Percentiles rank a stretch among this genome's conserved stretches.
Conservation (phyloP, 2,113 vertebrate species). For the Sialia sialis region DNA sequence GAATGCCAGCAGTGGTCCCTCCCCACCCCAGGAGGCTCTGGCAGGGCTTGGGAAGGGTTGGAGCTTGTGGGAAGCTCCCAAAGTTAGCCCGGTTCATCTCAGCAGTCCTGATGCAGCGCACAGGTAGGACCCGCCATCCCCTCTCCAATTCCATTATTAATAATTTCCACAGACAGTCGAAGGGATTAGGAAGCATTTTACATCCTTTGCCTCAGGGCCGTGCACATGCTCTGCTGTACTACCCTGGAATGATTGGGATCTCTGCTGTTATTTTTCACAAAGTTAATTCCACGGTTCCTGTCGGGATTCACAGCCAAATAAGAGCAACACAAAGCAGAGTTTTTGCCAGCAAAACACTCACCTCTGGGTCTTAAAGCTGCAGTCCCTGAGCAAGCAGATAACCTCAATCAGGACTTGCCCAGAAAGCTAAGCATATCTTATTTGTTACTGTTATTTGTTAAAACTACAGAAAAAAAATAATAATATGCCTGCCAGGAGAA, state of each 20-base stretch:
- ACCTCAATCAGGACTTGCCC: neutral
- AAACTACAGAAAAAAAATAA: neutral
- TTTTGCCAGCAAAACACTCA: neutral
- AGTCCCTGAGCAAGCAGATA: neutral
- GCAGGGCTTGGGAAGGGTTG: neutral
- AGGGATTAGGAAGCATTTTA: neutral
- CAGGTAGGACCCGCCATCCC: neutral
- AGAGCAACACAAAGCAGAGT: neutral
- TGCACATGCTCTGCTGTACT: neutral
- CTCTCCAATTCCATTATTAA: neutral
- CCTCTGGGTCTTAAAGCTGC: neutral
- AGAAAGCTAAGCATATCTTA: neutral
- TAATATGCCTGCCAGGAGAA: neutral
- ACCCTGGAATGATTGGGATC: neutral
- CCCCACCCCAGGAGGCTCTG: neutral
- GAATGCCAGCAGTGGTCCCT: neutral
- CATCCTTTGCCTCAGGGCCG: neutral
- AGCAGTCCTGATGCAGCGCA: rapidly evolving
- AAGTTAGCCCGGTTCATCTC: neutral
- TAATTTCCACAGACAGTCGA: neutral
- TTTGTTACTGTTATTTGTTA: neutral
- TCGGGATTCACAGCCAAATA: neutral
- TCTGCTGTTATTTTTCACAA: neutral
- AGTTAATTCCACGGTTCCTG: neutral
- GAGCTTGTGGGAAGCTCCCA: neutral